Conservation (phyloP, 2,113 vertebrate species). For the Illadopsis cleaveri region DNA sequence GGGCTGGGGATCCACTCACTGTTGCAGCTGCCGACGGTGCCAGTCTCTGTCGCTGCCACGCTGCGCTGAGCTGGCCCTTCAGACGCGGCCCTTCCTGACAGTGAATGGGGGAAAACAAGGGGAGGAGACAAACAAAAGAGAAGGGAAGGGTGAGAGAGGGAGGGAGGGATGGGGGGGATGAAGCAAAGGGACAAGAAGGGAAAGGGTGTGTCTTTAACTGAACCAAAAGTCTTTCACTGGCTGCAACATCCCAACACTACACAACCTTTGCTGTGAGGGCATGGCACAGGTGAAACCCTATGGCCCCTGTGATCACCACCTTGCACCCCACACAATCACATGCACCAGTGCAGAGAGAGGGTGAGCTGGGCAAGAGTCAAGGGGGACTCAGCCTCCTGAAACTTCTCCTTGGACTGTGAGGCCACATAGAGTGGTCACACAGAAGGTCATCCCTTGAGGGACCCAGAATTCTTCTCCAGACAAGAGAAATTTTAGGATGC, state of each 20-base stretch:
- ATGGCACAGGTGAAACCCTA: rapidly evolving
- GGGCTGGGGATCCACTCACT: constrained; percentile 73
- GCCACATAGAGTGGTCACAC: background rate
- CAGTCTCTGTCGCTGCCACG: constrained; percentile 77
- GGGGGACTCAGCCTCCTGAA: background rate
- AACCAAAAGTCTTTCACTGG: background rate
- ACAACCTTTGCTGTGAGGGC: background rate
- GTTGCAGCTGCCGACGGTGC: constrained; percentile 73
- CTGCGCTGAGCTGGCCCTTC: constrained; percentile 72
- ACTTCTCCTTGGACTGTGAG: background rate
- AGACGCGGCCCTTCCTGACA: constrained; percentile 78
- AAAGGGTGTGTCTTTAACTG: constrained; percentile 55
- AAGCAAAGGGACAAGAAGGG: constrained; percentile 62
- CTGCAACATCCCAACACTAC: background rate
- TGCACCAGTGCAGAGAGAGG: background rate
- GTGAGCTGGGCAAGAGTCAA: background rate
- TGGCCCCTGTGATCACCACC: background rate
- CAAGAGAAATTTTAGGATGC: background rate
- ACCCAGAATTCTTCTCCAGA: background rate
- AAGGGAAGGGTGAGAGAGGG: constrained; percentile 69
- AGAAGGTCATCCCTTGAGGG: background rate
- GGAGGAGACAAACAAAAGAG: constrained; percentile 72
- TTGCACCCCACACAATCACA: background rate
- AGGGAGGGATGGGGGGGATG: constrained; percentile 32
- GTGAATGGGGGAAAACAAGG: constrained; percentile 63